Evolutionary conservation across 2,888 invertebrate genomes (phyloP).

Genomic region (Cartodere bifasciata): DNA sequence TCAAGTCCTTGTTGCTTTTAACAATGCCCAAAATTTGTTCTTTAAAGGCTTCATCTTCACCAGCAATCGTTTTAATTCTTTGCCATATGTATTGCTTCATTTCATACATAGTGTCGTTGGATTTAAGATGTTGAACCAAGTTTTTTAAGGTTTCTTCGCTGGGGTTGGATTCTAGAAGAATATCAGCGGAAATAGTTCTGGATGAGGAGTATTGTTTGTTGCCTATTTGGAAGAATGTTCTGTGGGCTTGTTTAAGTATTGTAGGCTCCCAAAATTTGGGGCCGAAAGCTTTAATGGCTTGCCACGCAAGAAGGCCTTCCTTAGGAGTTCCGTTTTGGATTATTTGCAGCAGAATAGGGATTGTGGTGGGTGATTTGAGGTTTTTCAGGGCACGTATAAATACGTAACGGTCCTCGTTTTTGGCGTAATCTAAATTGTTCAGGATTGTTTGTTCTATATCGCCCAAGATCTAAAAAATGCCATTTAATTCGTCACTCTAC

Average conservation of each 20-base stretch:
- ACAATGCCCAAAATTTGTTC: constrained; percentile 33
- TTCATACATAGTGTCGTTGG: constrained; percentile 45
- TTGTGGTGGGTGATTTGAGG: constrained; percentile 44
- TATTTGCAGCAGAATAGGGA: constrained; percentile 45
- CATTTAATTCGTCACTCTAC: not conserved
- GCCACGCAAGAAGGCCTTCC: constrained; percentile 52
- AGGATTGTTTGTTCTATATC: constrained; percentile 31
- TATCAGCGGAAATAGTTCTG: constrained; percentile 56
- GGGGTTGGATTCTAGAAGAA: constrained; percentile 49
- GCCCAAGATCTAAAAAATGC: constrained; percentile 27
- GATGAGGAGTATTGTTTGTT: constrained; percentile 53
- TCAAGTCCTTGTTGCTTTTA: constrained; percentile 34
- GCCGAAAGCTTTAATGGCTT: constrained; percentile 47
- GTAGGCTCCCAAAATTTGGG: constrained; percentile 28
- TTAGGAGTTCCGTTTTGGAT: constrained; percentile 39
- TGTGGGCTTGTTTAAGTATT: constrained; percentile 38
- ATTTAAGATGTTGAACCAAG: constrained; percentile 34
- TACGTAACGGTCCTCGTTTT: constrained; percentile 43
- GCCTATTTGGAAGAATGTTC: constrained; percentile 46
- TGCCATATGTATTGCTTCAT: constrained; percentile 53
- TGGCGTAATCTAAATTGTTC: constrained; percentile 28
- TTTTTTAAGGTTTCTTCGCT: constrained; percentile 39
- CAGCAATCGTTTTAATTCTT: constrained; percentile 44
- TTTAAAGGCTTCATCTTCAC: constrained; percentile 37
- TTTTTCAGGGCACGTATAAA: constrained; percentile 60